phyloP scores from a whole-genome alignment of 2,797 vertebrate genomes.

The Stomatorhinus walkeri region DNA sequence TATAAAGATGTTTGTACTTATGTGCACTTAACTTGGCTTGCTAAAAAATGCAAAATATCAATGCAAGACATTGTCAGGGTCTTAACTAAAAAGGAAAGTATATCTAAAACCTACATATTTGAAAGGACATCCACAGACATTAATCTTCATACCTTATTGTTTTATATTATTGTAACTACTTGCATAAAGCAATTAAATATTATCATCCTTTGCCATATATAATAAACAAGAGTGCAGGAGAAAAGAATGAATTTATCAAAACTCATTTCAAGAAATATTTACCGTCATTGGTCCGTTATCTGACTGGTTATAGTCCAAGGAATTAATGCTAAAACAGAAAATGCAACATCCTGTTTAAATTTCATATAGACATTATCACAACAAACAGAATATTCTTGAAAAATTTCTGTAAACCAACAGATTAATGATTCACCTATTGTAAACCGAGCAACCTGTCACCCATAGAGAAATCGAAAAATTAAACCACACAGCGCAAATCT shows the following conservation, averaged over 20 bases:
- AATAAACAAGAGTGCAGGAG: not conserved
- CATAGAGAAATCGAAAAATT: not conserved
- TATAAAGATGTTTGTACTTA: not conserved
- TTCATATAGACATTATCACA: not conserved
- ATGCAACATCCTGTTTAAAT: slow-evolving; percentile 9
- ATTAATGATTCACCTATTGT: not conserved
- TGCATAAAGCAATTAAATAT: not conserved
- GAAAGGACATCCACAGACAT: not conserved
- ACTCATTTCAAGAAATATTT: slow-evolving; percentile 21
- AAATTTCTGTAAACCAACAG: not conserved
- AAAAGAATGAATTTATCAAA: not conserved
- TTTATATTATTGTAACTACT: not conserved
- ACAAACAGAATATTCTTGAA: not conserved
- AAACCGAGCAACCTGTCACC: not conserved
- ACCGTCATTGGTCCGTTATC: slow-evolving; percentile 44
- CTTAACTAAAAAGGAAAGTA: not conserved
- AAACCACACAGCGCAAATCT: not conserved
- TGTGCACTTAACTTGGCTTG: not conserved
- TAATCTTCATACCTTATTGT: not conserved
- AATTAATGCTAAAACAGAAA: slow-evolving; percentile 63
- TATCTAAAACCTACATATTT: not conserved
- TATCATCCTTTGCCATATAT: not conserved
- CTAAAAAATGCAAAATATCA: not conserved
- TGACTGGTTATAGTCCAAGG: slow-evolving; percentile 64
- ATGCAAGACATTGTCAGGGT: not conserved